phyloP scores from a whole-genome alignment of 2,888 invertebrate species.

The Barypeithes pellucidus region DNA sequence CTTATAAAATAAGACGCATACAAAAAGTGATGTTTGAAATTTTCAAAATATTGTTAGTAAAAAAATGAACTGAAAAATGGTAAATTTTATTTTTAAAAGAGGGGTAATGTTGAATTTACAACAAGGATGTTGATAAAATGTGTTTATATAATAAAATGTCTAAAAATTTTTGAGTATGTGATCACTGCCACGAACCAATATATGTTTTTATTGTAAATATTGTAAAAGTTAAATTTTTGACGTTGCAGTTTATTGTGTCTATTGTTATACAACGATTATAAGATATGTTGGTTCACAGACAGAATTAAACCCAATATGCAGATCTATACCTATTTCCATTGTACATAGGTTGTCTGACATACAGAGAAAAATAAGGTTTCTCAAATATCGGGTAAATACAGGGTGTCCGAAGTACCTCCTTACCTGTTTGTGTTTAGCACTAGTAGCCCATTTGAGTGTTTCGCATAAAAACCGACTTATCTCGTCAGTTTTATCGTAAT shows the following conservation, averaged over 20 bases:
- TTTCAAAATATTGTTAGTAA: slow-evolving; percentile 23
- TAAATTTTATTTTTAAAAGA: slow-evolving; percentile 43
- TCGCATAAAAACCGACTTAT: too few relatives aligned
- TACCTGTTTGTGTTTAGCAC: too few relatives aligned
- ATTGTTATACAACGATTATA: not conserved
- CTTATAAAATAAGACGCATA: not conserved
- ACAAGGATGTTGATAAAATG: slow-evolving; percentile 6
- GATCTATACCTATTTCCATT: not conserved
- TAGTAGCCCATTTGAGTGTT: too few relatives aligned
- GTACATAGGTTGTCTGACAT: too few relatives aligned
- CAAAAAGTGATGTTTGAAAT: not conserved
- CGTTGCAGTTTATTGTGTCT: not conserved
- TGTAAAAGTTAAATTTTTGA: not conserved
- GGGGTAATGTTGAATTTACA: slow-evolving; percentile 19
- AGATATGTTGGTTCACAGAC: not conserved
- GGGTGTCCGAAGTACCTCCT: too few relatives aligned
- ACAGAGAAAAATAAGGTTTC: too few relatives aligned
- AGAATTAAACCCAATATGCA: not conserved
- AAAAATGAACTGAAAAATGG: slow-evolving; percentile 36
- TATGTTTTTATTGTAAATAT: not conserved
- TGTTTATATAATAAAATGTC: not conserved
- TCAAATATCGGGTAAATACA: too few relatives aligned
- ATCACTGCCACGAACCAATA: not conserved
- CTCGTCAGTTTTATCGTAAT: too few relatives aligned
- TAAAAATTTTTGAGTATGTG: slow-evolving; percentile 4